These are phyloP conservation scores for Diachasma alloeum DNA, from an alignment of 1,140 invertebrate species.

Conservation along the genomic window DNA sequence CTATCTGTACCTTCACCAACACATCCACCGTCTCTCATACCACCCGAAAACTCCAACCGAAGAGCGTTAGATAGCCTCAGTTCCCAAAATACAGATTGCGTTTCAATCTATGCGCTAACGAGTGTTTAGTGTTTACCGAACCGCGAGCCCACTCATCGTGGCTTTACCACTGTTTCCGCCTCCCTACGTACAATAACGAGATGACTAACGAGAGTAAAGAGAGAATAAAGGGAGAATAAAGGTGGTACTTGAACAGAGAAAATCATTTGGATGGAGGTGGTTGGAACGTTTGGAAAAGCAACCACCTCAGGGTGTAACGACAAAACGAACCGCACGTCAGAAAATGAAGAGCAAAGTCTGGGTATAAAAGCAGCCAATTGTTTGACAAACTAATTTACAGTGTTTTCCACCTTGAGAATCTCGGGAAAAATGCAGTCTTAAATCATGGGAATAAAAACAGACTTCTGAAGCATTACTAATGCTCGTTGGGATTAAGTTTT, in stretches of 20 bases:
- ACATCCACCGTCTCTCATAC: not conserved
- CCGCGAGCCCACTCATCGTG: conserved; percentile 54
- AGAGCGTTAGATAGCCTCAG: conserved; percentile 51
- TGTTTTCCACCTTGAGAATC: not conserved
- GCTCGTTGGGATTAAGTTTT: not conserved
- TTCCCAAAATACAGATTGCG: conserved; percentile 59
- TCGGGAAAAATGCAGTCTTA: not conserved
- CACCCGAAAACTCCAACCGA: conserved; percentile 24
- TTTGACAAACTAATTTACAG: conserved; percentile 29
- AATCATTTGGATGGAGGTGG: not conserved
- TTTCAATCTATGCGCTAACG: conserved; percentile 64
- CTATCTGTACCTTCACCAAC: conserved; percentile 25
- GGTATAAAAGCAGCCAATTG: conserved; percentile 38
- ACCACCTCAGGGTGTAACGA: not conserved
- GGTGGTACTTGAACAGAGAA: conserved; percentile 4
- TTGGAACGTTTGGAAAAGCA: not conserved
- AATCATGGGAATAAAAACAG: no score
- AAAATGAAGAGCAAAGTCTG: conserved; percentile 15
- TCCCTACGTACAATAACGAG: conserved; percentile 53
- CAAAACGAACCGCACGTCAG: not conserved
- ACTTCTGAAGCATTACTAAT: not conserved
- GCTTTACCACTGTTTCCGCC: conserved; percentile 54
- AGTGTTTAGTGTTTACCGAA: conserved; percentile 64
- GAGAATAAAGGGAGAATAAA: conserved; percentile 14
- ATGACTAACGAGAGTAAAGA: conserved; percentile 37